Evolutionary conservation across 2,113 vertebrate species (phyloP).

Genomic region (Anarhynchus alexandrinus): DNA sequence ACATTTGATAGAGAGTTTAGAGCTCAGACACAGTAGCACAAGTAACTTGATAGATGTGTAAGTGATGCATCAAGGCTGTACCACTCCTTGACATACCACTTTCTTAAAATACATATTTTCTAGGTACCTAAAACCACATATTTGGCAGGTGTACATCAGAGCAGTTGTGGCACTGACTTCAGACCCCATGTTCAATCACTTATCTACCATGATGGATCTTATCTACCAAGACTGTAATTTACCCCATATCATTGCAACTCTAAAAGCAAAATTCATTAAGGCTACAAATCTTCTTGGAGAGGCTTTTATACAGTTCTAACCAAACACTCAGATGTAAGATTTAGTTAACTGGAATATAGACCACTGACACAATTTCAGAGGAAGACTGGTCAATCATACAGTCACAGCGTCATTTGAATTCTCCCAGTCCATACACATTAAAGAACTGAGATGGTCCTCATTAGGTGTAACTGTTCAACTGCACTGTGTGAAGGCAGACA

Average conservation of each 20-base stretch:
- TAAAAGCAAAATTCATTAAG: not conserved
- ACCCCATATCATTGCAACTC: not conserved
- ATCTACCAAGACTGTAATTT: not conserved
- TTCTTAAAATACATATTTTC: not conserved
- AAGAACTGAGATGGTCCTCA: not conserved
- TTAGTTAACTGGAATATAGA: not conserved
- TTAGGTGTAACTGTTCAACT: not conserved
- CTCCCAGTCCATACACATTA: not conserved
- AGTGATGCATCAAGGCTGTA: not conserved
- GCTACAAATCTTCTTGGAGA: not conserved
- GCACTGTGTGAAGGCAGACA: not conserved
- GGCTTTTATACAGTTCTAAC: not conserved
- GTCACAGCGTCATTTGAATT: not conserved
- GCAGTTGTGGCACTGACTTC: not conserved
- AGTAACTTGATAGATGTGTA: not conserved
- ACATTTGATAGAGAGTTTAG: not conserved
- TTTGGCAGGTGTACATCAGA: not conserved
- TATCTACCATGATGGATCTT: fast-evolving
- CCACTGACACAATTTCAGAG: not conserved
- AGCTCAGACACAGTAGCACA: not conserved
- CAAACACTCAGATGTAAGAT: not conserved
- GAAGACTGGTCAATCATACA: not conserved
- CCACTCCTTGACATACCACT: not conserved
- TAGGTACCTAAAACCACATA: not conserved
- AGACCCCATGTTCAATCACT: not conserved